Evolutionary conservation across 2,797 vertebrate species (phyloP), one percentile per base, ranked within the genome.

Genomic region (Peromyscus melanophrys): DNA sequence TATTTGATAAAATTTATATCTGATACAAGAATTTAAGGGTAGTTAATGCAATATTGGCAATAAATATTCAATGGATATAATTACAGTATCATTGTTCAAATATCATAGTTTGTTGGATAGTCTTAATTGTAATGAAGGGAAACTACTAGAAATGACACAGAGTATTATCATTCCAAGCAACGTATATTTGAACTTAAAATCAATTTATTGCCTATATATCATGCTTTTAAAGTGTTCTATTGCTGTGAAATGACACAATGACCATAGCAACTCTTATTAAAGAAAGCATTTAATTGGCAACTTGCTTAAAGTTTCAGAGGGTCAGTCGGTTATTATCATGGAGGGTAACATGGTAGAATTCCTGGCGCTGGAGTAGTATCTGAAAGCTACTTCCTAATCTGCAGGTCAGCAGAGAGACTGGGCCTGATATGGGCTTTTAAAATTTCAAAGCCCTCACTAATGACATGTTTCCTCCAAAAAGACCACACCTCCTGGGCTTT

Each of bases 11-110:
- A 91, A 71, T 90, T 21, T 13, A 6, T 52, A 5, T n/a, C 11
- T 34, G 1, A 6, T 80, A 77, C 23, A 25, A 87, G 82, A 92
- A 40, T n/a, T 73, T 91, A 84, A 86, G 21, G 4, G 2, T 73
- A 88, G 59, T 78, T 57, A 25, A 63, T 27, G 29, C 29, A 87
- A 46, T 57, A 61, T 63, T 46, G 46, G 11, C 23, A 55, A 13
- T 4, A 90, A 83, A 7, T 5, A 61, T 6, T 6, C 0, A 55
- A 2, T 0, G 7, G 2, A 61, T 43, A 23, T 19, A 49, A 76
- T 63, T 92, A 4, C 0, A 67, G 3, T 4, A 13, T 2, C 71
- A 7, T 3, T 1, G 2, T 6, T 43, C 19, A 80, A 83, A 69
- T 27, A 40, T 2, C 8, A 29, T 12, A 23, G 1, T 6, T 40